A percentile compares a stretch with the other conserved stretches of the same genome.
Conservation (phyloP, 30 jellyfish, hydroid and myxozoan genomes). For the Turritopsis dohrnii region DNA sequence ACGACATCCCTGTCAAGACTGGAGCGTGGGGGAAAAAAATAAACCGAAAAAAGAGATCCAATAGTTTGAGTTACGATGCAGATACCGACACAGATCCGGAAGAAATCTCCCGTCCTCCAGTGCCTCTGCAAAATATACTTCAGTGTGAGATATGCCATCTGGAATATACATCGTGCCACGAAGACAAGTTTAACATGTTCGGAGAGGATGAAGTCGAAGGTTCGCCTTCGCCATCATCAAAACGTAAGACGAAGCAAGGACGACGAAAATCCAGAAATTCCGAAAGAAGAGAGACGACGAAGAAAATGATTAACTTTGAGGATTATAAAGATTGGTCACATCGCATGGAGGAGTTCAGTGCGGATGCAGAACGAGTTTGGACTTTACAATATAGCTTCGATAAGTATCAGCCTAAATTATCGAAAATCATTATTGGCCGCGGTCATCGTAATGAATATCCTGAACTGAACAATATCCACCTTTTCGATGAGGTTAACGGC, state of each 20-base stretch:
- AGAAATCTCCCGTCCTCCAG: neutral
- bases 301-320: constrained; percentile 8
- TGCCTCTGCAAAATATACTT: neutral
- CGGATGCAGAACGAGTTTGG: constrained; percentile 33
- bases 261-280: neutral
- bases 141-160: constrained; percentile 10
- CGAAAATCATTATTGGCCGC: constrained; percentile 34
- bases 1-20: neutral
- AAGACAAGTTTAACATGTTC: neutral
- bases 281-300: neutral
- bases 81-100: constrained; percentile 17
- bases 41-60: neutral
- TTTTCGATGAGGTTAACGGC: constrained; percentile 22
- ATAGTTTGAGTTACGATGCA: constrained; percentile 20
- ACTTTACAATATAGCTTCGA: constrained; percentile 22
- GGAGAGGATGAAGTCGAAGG: neutral
- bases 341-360: constrained; percentile 27
- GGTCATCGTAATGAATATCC: constrained; percentile 31
- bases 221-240: neutral
- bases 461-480: constrained; percentile 29
- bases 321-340: constrained; percentile 40
- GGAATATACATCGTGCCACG: constrained; percentile 11
- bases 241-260: neutral
- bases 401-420: constrained; percentile 12
- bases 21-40: neutral